Evolutionary conservation across 2,113 vertebrate genomes (phyloP).

Genomic region (Apteryx owenii): DNA sequence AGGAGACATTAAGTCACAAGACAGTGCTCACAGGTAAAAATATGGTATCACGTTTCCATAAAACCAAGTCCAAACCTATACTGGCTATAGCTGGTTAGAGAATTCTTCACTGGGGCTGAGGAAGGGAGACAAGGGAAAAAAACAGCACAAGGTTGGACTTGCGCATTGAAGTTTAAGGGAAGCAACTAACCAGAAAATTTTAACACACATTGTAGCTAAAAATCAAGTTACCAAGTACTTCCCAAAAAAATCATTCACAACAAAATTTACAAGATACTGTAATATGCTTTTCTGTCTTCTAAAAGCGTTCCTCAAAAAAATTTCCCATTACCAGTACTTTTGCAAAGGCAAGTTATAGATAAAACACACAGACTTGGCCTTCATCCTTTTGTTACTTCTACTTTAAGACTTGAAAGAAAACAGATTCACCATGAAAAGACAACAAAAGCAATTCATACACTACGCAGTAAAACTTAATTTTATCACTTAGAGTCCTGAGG

Average conservation of each 20-base stretch:
- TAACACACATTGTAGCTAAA: rapidly evolving
- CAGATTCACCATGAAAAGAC: not conserved
- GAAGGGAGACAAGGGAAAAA: not conserved
- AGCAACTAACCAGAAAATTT: not conserved
- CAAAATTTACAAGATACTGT: not conserved
- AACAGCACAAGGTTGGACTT: not conserved
- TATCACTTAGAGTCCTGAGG: not conserved
- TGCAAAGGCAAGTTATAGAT: not conserved
- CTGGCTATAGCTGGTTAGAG: rapidly evolving
- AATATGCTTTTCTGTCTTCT: not conserved
- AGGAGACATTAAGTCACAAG: not conserved
- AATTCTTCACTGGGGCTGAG: not conserved
- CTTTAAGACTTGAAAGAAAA: not conserved
- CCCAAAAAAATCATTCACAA: not conserved
- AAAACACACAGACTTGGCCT: not conserved
- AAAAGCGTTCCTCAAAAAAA: not conserved
- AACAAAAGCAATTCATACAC: not conserved
- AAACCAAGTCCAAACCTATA: not conserved
- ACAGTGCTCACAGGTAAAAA: not conserved
- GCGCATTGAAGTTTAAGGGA: not conserved
- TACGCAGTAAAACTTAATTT: not conserved
- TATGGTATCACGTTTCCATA: not conserved
- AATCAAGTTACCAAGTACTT: not conserved
- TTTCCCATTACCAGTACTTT: not conserved
- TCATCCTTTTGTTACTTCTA: not conserved